Base-by-base conservation (phyloP, 2,888 invertebrate genomes). In the Sylvicola cinctus region DNA sequence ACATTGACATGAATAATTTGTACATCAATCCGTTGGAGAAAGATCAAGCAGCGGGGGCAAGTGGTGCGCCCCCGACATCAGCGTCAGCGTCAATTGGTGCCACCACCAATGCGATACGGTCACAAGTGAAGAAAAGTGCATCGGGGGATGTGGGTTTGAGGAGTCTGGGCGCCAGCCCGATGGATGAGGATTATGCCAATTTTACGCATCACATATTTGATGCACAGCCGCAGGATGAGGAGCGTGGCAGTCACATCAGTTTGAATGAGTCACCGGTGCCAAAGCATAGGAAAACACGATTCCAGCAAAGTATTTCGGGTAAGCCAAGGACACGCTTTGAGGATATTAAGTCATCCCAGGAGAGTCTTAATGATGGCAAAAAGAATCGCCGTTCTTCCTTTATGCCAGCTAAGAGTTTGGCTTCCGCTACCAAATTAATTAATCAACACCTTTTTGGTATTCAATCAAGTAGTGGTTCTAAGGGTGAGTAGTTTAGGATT, bases 1-100 rank as follows among this genome's bases (percentile, higher is more conserved):
- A 56, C 44, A 41, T 52, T 31, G 75, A 75, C 57, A 72, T 73
- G 58, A 81, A 81, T 57, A 84, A 83, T 65, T 66, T 85, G 52
- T 85, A 85, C 61, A 78, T 85, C 54, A 85, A 84, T 62, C 84
- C 85, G 38, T 58, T 85, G 63, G 79, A 77, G 51, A 75, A 76
- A 60, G 54, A 56, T 37, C 40, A 44, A 35, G 17, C 39, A 39
- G 8, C 34, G 4, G 25, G 4, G 2, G 15, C 23, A 14, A 17
- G 17, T 17, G 16, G 30, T n/a, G 36, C 36, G 27, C 38, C 45
- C 28, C 44, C 48, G 4, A 39, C 44, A 20, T 20, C 20, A 4
- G 41, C 46, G 16, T 44, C 51, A 20, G 50, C 49, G 44, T 20
- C 20, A 20, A 8, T 20, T 8, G 20, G 20, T 6, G 60, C 51